Conservation (phyloP, 2,797 vertebrate species). For the Neosalanx taihuensis region DNA sequence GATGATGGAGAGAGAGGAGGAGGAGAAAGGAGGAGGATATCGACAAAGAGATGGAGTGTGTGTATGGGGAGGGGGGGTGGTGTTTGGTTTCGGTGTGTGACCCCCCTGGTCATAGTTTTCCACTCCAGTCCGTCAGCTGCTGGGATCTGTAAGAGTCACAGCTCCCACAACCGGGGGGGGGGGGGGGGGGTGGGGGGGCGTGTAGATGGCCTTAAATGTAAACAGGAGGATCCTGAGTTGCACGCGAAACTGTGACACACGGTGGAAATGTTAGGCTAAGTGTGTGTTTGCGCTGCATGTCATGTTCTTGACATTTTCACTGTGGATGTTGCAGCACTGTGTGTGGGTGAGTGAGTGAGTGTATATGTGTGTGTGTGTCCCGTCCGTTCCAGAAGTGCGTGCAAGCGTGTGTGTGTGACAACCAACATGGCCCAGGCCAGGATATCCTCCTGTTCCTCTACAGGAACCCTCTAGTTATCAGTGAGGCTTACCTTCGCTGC, state of each 20-base stretch:
- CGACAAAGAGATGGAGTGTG: too few relatives aligned
- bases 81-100: background rate
- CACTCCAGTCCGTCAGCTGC: background rate
- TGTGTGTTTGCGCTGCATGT: background rate
- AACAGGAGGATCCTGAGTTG: too few relatives aligned
- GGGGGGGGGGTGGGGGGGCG: too few relatives aligned
- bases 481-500: background rate
- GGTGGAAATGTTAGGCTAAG: too few relatives aligned
- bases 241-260: too few relatives aligned
- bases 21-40: too few relatives aligned
- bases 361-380: constrained; percentile 12
- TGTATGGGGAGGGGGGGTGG: background rate
- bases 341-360: background rate
- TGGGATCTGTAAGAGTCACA: too few relatives aligned
- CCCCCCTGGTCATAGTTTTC: constrained; percentile 7
- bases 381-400: background rate
- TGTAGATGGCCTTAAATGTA: too few relatives aligned
- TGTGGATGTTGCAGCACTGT: background rate
- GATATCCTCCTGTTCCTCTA: constrained; percentile 29
- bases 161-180: too few relatives aligned
- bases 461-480: constrained; percentile 2
- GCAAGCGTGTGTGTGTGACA: background rate
- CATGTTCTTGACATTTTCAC: background rate
- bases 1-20: too few relatives aligned
- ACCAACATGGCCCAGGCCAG: constrained; percentile 12